Conservation (phyloP, 1,140 invertebrate genomes). For the Drosophila ercepeae region DNA sequence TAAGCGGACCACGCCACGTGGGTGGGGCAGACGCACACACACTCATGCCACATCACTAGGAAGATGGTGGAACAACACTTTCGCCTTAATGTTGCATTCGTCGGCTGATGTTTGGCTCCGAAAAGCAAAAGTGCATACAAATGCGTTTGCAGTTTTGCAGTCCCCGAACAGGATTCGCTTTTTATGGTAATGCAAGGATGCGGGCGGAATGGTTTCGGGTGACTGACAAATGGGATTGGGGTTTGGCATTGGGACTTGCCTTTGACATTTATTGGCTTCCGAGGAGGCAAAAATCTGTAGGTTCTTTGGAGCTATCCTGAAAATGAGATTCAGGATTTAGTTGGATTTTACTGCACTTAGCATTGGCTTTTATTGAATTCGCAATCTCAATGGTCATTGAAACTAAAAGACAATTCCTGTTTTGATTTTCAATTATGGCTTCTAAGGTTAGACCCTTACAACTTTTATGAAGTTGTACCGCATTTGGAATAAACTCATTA, state of each 20-base stretch:
- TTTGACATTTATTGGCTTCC: conserved; percentile 52
- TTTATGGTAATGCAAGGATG: conserved; percentile 53
- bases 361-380: neutral
- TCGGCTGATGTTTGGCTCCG: conserved; percentile 38
- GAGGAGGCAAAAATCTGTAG: conserved; percentile 10
- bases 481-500: neutral
- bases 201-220: conserved; percentile 5
- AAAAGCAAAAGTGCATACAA: conserved; percentile 67
- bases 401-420: too few relatives aligned
- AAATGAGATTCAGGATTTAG: conserved; percentile 4
- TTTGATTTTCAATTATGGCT: too few relatives aligned
- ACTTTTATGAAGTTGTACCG: too few relatives aligned
- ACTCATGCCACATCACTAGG: neutral
- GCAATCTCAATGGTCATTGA: neutral
- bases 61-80: conserved; percentile 41
- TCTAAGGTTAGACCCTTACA: too few relatives aligned
- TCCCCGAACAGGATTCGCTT: conserved; percentile 48
- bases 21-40: conserved; percentile 1
- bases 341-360: neutral
- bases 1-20: conserved; percentile 23
- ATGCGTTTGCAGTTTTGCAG: conserved; percentile 68
- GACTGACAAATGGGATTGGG: conserved; percentile 18
- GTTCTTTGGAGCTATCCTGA: neutral
- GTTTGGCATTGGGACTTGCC: conserved; percentile 24
- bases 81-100: conserved; percentile 62